Conservation (phyloP, 2,113 vertebrate species). For the Ginglymostoma cirratum region DNA sequence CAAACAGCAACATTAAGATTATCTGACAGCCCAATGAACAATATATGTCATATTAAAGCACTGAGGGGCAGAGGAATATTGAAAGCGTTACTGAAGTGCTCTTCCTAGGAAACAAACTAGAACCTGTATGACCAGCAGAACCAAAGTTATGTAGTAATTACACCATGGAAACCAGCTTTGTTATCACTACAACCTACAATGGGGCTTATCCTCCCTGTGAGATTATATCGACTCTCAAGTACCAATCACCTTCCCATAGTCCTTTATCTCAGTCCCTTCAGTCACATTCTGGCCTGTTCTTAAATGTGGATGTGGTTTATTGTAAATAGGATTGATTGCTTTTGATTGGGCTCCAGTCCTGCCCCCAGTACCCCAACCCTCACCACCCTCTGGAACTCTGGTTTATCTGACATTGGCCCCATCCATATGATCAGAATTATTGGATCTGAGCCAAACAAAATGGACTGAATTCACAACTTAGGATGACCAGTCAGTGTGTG, state of each 20-base stretch:
- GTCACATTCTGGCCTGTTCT: background rate
- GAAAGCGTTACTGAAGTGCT: background rate
- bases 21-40: background rate
- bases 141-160: background rate
- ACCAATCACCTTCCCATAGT: background rate
- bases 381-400: background rate
- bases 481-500: background rate
- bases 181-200: background rate
- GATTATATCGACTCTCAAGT: background rate
- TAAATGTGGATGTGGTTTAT: background rate
- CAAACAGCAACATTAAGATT: background rate
- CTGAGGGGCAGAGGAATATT: background rate
- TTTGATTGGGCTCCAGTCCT: background rate
- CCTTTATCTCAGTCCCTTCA: background rate
- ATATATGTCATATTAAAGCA: background rate
- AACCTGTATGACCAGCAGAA: background rate
- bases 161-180: background rate
- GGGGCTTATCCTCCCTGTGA: background rate
- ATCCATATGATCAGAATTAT: background rate
- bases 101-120: background rate
- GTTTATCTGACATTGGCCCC: background rate
- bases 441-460: background rate
- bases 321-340: background rate
- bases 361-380: no score
- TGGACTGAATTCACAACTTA: background rate